Evolutionary conservation across 2,797 vertebrate species (phyloP).

Genomic region (Fundulus diaphanus): DNA sequence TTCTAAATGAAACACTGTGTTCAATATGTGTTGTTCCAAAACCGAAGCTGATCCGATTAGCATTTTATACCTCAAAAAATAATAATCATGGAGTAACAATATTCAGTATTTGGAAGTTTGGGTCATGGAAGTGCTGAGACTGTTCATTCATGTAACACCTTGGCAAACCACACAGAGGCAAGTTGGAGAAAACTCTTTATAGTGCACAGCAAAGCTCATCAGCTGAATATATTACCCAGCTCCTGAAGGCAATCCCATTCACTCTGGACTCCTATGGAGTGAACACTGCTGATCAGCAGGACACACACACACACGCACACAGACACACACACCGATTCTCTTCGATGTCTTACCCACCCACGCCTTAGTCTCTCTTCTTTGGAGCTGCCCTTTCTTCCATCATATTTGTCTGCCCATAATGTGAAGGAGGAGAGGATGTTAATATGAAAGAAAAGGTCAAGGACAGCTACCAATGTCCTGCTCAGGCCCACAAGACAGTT

Average conservation of each 20-base stretch:
- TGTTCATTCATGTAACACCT: conserved; percentile 71
- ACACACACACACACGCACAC: conserved; percentile 43
- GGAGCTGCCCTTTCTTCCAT: conserved; percentile 67
- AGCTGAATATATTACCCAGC: conserved; percentile 72
- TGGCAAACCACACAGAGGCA: conserved; percentile 57
- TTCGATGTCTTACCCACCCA: conserved; percentile 57
- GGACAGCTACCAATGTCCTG: conserved; percentile 62
- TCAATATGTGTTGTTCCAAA: conserved; percentile 65
- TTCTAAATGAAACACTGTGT: conserved; percentile 28
- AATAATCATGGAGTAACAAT: conserved; percentile 54
- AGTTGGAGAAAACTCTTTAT: conserved; percentile 60
- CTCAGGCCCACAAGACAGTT: conserved; percentile 40
- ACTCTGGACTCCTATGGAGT: conserved; percentile 66
- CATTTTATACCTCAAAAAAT: conserved; percentile 36
- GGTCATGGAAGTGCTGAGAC: conserved; percentile 62
- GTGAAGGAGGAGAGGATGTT: conserved; percentile 65
- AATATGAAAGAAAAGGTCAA: conserved; percentile 78
- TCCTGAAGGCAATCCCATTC: conserved; percentile 71
- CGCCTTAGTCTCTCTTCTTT: conserved; percentile 50
- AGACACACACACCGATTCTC: conserved; percentile 35
- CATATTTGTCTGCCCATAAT: conserved; percentile 62
- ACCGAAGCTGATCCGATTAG: conserved; percentile 52
- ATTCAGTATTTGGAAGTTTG: conserved; percentile 57
- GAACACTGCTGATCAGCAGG: conserved; percentile 73
- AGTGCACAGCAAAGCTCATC: conserved; percentile 69